Evolutionary conservation across 2,113 vertebrate genomes (phyloP).

Genomic region (Canis aureus): DNA sequence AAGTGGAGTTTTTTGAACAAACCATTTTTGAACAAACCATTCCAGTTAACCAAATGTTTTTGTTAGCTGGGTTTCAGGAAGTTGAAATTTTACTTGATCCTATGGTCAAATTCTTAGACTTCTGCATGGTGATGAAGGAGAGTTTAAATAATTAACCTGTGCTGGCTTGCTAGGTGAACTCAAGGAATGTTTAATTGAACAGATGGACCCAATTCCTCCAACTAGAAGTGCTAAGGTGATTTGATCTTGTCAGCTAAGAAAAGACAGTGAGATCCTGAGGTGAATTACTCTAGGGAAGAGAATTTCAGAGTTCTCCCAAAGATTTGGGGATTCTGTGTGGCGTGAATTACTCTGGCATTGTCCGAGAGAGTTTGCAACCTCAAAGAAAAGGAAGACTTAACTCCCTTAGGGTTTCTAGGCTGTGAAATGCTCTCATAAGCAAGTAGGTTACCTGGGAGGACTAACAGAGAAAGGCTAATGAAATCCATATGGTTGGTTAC

Average conservation of each 20-base stretch:
- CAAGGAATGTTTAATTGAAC: conserved; percentile 66
- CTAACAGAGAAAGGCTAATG: conserved; percentile 69
- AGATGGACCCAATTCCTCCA: conserved; percentile 65
- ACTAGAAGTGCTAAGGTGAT: conserved; percentile 63
- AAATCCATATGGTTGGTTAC: conserved; percentile 77
- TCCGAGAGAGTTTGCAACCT: conserved; percentile 66
- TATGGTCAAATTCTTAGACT: conserved; percentile 56
- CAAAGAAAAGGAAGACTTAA: conserved; percentile 61
- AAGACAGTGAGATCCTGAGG: conserved; percentile 51
- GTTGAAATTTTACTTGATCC: conserved; percentile 51
- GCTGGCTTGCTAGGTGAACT: conserved; percentile 55
- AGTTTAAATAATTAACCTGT: conserved; percentile 67
- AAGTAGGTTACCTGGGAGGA: conserved; percentile 79
- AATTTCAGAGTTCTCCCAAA: conserved; percentile 59
- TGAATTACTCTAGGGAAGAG: conserved; percentile 58
- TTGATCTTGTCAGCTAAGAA: conserved; percentile 73
- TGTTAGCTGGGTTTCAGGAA: background rate
- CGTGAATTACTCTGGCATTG: conserved; percentile 69
- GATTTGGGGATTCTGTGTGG: conserved; percentile 55
- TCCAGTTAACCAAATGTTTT: conserved; percentile 28
- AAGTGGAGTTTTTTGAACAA: background rate
- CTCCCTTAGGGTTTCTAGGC: conserved; percentile 68
- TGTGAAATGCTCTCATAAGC: conserved; percentile 78
- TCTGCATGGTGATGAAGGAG: background rate
- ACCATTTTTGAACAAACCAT: background rate